Base-by-base conservation (phyloP, 2,797 vertebrate species). In the Amniataba percoides region DNA sequence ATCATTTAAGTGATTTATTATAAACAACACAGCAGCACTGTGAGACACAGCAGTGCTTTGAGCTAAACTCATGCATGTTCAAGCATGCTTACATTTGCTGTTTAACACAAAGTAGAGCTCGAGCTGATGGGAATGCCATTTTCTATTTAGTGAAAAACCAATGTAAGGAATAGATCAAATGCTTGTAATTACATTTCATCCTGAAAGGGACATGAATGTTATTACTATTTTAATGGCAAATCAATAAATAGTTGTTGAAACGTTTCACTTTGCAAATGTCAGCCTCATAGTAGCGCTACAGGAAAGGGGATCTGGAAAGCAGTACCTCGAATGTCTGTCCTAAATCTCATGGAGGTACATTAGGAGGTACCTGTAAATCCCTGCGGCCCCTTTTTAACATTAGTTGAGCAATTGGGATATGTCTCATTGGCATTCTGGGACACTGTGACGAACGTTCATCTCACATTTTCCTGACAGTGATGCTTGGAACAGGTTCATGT, bases 391-490 rank as follows among this genome's bases (percentile, higher is more conserved):
- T 43, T 70, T 59, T 13, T 13, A 67, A 14, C 16, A 48, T 36
- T 2, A n/a, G 45, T 61, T 1, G 43, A 3, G 21, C 9, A 13
- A 39, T 70, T 61, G 51, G 12, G 55, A 61, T 21, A 56, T 36
- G 14, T 51, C 23, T 46, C n/a, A 34, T 11, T 77, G n/a, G n/a
- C 3, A 56, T 23, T 64, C 34, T 45, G 7, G 16, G n/a, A 53
- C 23, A 34, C n/a, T 11, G 46, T n/a, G 36, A 74, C 40, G 21
- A 46, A 27, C 16, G 36, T 19, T 74, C 57, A 55, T 72, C 19
- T 62, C 27, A 65, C 34, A 51, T 69, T 58, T 58, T 21, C 36
- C 42, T 13, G 27, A 69, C 23, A 48, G 12, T 60, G 27, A 31
- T 31, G 27, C 27, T 31, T 31, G 3, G 27, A 2, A 31, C 21